Percentiles rank a stretch among this genome's conserved stretches.
Evolutionary conservation across 92 coral and sea anemone genomes (phyloP).

Genomic region (Isaurus tuberculatus): DNA sequence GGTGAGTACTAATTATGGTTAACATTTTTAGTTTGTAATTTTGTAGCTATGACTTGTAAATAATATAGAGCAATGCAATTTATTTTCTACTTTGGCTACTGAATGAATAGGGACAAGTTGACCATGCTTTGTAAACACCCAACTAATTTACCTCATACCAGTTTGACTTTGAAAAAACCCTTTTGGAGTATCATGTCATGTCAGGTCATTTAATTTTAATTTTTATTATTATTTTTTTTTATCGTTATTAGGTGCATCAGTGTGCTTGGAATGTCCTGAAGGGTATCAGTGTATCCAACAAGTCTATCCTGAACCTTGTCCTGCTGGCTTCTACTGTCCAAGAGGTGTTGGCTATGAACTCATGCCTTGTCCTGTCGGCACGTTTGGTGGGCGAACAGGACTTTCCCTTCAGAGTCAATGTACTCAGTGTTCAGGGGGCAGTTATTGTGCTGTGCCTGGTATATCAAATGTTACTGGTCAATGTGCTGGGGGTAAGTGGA

Average conservation of each 20-base stretch:
- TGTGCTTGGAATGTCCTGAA: constrained; percentile 90
- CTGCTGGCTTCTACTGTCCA: constrained; percentile 96
- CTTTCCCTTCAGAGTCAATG: constrained; percentile 77
- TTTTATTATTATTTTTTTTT: too few relatives aligned
- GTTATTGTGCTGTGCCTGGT: constrained; percentile 87
- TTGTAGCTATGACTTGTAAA: too few relatives aligned
- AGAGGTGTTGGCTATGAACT: constrained; percentile 86
- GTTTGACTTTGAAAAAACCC: too few relatives aligned
- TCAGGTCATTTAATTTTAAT: too few relatives aligned
- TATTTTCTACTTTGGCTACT: too few relatives aligned
- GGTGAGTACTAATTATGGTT: constrained; percentile 71
- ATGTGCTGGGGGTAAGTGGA: constrained; percentile 81
- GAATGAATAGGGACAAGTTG: too few relatives aligned
- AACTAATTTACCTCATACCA: too few relatives aligned
- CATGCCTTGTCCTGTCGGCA: constrained; percentile 95
- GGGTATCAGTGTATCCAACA: constrained; percentile 90
- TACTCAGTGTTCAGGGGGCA: constrained; percentile 87
- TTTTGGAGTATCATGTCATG: too few relatives aligned
- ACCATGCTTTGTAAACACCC: too few relatives aligned
- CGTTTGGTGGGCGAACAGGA: constrained; percentile 83
- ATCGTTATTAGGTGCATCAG: constrained; percentile 70
- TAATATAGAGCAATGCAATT: too few relatives aligned
- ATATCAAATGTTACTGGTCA: constrained; percentile 79
- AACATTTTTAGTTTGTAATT: too few relatives aligned
- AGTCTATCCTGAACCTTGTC: constrained; percentile 91